These are phyloP conservation scores for Alloplasta piceator DNA, from an alignment of 2,888 invertebrate genomes.

Conservation along the genomic window DNA sequence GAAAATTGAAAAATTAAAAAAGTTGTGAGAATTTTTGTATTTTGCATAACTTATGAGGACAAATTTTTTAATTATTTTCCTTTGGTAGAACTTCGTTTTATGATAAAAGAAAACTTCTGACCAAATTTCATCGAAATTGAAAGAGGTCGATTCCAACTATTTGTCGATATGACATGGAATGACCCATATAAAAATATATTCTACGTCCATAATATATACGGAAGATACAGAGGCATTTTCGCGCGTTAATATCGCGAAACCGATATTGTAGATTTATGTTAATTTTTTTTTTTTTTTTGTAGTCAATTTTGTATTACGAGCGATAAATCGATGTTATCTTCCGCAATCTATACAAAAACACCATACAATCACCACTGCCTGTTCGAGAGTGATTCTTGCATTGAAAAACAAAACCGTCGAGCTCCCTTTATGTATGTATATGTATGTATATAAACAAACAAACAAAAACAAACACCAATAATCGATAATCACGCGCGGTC, in stretches of 20 bases:
- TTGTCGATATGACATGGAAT: too few species aligned
- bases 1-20: too few species aligned
- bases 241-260: not conserved
- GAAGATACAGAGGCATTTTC: constrained; percentile 21
- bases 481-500: constrained; percentile 42
- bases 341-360: constrained; percentile 24
- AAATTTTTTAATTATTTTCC: too few species aligned
- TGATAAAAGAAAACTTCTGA: too few species aligned
- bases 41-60: too few species aligned
- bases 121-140: too few species aligned
- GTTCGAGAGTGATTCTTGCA: constrained; percentile 24
- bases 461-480: constrained; percentile 14
- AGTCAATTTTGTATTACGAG: constrained; percentile 3
- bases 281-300: not conserved
- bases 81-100: too few species aligned
- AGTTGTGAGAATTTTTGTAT: too few species aligned
- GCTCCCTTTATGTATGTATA: constrained; percentile 47
- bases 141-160: too few species aligned
- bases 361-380: constrained; percentile 61
- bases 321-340: constrained; percentile 4
- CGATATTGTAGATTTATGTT: not conserved
- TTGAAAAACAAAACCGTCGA: constrained; percentile 30
- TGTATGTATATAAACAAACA: constrained; percentile 30
- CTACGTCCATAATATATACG: not conserved
- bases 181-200: not conserved